phyloP scores from a whole-genome alignment of 2,113 vertebrate genomes.

The Pao palembangensis region DNA sequence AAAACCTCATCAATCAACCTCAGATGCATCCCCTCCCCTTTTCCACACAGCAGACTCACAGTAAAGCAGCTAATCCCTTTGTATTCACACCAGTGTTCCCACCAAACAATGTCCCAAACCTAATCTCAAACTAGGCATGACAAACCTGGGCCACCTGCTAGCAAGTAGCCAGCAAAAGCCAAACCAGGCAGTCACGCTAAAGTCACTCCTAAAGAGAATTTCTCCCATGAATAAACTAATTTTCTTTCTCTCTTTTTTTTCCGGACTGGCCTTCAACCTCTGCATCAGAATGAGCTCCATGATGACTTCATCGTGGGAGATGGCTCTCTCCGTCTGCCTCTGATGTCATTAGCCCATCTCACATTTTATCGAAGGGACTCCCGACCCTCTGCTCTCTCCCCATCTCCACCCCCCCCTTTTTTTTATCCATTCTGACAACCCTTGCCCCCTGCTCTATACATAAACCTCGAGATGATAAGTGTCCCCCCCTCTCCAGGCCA shows the following conservation, averaged over 20 bases:
- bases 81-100: conserved; percentile 73
- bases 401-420: conserved; percentile 42
- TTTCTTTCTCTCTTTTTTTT: background rate
- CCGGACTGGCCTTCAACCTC: conserved; percentile 9
- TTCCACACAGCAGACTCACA: conserved; percentile 47
- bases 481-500: conserved; percentile 64
- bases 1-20: conserved; percentile 61
- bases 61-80: conserved; percentile 75
- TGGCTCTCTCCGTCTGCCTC: conserved; percentile 71
- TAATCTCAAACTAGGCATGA: conserved; percentile 63
- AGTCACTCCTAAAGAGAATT: conserved; percentile 1
- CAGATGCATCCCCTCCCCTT: conserved; percentile 30
- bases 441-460: conserved; percentile 67
- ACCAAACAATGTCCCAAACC: conserved; percentile 69
- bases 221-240: background rate
- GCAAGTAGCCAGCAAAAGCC: conserved; percentile 4
- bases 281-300: conserved; percentile 46
- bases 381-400: conserved; percentile 20
- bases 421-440: conserved; percentile 61
- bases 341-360: conserved; percentile 65
- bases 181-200: conserved; percentile 14
- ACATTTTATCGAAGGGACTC: conserved; percentile 64
- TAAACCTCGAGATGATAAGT: conserved; percentile 75
- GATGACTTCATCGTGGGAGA: conserved; percentile 57
- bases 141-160: conserved; percentile 72